A percentile compares a stretch with the other conserved stretches of the same genome.
phyloP scores from a whole-genome alignment of 2,888 invertebrate species.

The Aspidiotus rigidus region DNA sequence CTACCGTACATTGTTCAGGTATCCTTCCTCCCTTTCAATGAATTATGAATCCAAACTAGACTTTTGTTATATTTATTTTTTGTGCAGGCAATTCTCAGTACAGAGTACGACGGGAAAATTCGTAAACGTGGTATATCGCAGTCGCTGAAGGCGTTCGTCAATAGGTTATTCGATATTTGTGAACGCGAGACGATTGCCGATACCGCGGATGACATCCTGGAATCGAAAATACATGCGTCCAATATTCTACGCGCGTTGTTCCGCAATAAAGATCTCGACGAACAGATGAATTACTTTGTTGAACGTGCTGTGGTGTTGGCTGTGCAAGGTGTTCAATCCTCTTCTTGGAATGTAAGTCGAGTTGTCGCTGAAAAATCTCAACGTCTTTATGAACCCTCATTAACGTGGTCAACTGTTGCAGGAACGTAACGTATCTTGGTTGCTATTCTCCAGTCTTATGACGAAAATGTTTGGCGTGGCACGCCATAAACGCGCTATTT shows the following conservation, averaged over 20 bases:
- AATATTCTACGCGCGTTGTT: constrained; percentile 77
- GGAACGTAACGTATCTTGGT: constrained; percentile 77
- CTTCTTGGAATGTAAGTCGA: constrained; percentile 63
- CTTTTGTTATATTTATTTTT: too few species aligned
- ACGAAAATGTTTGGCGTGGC: constrained; percentile 80
- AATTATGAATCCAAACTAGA: background rate
- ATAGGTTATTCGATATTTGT: constrained; percentile 45
- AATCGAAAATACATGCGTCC: constrained; percentile 62
- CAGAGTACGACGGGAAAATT: constrained; percentile 51
- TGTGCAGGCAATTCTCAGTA: constrained; percentile 63
- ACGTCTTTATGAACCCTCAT: background rate
- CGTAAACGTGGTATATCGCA: constrained; percentile 24
- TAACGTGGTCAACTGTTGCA: constrained; percentile 41
- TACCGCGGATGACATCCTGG: constrained; percentile 40
- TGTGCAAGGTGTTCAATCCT: constrained; percentile 61
- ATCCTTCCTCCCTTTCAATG: background rate
- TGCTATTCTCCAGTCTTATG: constrained; percentile 73
- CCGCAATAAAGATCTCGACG: constrained; percentile 65
- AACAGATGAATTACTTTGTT: constrained; percentile 58
- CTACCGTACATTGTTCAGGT: constrained; percentile 86
- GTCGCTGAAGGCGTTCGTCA: constrained; percentile 44
- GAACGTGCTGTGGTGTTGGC: constrained; percentile 55
- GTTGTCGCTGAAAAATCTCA: background rate
- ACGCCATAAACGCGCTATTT: constrained; percentile 51
- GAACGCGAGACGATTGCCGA: constrained; percentile 32